phyloP scores from a whole-genome alignment of 2,888 invertebrate genomes.

The Drosophila tanythrix region DNA sequence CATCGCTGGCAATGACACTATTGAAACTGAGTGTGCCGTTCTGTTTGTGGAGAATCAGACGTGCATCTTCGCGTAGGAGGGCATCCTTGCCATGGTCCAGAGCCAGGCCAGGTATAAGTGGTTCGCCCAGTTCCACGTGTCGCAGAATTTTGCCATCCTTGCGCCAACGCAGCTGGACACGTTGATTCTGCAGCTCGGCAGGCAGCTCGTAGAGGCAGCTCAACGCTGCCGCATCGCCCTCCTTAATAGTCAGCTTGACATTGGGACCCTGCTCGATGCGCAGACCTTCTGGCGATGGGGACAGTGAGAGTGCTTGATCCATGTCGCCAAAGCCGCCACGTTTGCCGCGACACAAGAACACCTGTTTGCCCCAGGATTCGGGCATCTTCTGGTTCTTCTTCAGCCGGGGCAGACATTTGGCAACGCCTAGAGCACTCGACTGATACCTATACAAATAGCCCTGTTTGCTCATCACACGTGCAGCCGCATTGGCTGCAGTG shows the following conservation, averaged over 20 bases:
- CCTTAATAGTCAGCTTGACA: constrained; percentile 86
- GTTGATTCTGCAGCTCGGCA: constrained; percentile 72
- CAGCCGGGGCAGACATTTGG: constrained; percentile 80
- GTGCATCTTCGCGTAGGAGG: constrained; percentile 82
- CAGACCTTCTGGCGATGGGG: constrained; percentile 55
- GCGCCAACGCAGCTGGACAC: constrained; percentile 87
- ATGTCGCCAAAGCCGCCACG: constrained; percentile 74
- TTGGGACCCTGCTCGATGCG: constrained; percentile 70
- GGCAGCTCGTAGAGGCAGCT: constrained; percentile 87
- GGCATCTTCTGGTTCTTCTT: constrained; percentile 78
- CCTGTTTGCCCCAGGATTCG: constrained; percentile 72
- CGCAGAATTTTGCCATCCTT: constrained; percentile 88
- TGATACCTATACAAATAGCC: constrained; percentile 71
- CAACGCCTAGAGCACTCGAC: constrained; percentile 5
- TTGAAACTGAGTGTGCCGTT: constrained; percentile 84
- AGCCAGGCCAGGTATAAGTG: constrained; percentile 52
- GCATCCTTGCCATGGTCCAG: constrained; percentile 70
- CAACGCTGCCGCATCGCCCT: constrained; percentile 88
- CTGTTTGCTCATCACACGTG: constrained; percentile 84
- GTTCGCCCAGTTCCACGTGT: constrained; percentile 76
- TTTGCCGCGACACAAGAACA: constrained; percentile 83
- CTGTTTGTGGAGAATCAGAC: constrained; percentile 80
- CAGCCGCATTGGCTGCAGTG: constrained; percentile 89
- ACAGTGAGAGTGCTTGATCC: constrained; percentile 46
- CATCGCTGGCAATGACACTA: constrained; percentile 83